These are phyloP conservation scores for Ceyx cyanopectus DNA, from an alignment of 2,113 vertebrate genomes.

Conservation along the genomic window DNA sequence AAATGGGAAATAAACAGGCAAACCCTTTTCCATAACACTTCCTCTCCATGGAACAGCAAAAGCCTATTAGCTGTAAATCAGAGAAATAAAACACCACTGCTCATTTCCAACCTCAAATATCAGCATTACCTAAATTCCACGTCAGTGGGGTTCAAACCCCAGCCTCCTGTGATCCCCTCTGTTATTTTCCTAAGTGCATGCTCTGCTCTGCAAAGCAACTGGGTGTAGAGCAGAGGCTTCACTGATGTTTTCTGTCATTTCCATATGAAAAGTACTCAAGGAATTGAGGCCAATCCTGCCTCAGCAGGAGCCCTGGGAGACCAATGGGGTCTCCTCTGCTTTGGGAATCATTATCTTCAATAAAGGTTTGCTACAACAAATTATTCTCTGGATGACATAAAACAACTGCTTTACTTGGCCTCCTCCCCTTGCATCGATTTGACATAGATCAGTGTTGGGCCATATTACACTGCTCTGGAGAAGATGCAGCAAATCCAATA, in stretches of 20 bases:
- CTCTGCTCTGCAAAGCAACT: background rate
- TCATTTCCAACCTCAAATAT: conserved; percentile 7
- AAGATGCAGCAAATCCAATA: background rate
- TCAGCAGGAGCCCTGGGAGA: background rate
- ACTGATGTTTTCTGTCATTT: background rate
- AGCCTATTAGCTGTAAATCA: background rate
- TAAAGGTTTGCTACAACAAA: background rate
- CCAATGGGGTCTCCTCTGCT: background rate
- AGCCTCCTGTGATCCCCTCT: background rate
- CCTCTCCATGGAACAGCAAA: background rate
- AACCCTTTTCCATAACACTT: background rate
- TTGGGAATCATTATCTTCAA: background rate
- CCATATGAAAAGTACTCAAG: background rate
- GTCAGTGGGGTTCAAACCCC: background rate
- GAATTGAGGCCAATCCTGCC: background rate
- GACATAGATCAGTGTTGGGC: background rate
- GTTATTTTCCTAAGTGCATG: background rate
- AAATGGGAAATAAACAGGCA: conserved; percentile 16
- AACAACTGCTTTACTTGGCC: background rate
- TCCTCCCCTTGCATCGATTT: background rate
- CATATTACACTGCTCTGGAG: background rate
- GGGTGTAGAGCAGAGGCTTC: background rate
- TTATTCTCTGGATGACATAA: background rate
- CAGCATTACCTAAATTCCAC: background rate
- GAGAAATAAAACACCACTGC: background rate